phyloP scores from a whole-genome alignment of 2,797 vertebrate species.

The Staurois parvus region DNA sequence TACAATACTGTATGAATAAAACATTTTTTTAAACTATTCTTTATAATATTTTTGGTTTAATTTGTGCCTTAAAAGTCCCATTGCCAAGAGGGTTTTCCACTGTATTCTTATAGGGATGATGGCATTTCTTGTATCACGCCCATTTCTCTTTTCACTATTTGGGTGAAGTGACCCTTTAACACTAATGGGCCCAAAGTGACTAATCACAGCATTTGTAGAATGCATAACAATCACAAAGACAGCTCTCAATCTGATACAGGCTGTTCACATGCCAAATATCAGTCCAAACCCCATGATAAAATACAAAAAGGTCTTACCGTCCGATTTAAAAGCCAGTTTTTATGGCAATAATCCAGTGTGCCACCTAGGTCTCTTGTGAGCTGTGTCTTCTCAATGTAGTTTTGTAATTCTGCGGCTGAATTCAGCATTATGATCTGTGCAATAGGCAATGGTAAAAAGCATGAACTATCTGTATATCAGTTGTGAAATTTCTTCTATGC shows the following conservation, averaged over 20 bases:
- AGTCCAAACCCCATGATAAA: background rate
- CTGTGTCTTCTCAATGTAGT: conserved; percentile 92
- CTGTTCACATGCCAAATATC: background rate
- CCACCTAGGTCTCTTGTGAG: conserved; percentile 95
- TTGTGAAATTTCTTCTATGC: too few relatives aligned
- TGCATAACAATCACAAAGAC: conserved; percentile 65
- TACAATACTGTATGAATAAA: too few relatives aligned
- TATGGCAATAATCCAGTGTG: conserved; percentile 93
- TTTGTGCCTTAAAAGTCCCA: too few relatives aligned
- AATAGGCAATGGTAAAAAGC: background rate
- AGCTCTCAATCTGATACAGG: background rate
- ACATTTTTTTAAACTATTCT: too few relatives aligned
- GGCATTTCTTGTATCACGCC: too few relatives aligned
- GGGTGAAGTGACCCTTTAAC: too few relatives aligned
- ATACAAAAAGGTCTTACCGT: conserved; percentile 78
- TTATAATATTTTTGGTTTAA: too few relatives aligned
- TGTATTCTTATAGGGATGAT: too few relatives aligned
- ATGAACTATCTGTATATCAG: background rate
- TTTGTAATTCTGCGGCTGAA: conserved; percentile 92
- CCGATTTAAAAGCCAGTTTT: conserved; percentile 92
- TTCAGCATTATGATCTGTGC: conserved; percentile 96
- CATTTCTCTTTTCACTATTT: too few relatives aligned
- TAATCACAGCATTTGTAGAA: too few relatives aligned
- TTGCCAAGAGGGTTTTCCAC: too few relatives aligned
- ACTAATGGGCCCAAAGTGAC: too few relatives aligned